These are phyloP conservation scores for Thaumatotibia leucotreta DNA, from an alignment of 1,140 invertebrate genomes.

Conservation along the genomic window DNA sequence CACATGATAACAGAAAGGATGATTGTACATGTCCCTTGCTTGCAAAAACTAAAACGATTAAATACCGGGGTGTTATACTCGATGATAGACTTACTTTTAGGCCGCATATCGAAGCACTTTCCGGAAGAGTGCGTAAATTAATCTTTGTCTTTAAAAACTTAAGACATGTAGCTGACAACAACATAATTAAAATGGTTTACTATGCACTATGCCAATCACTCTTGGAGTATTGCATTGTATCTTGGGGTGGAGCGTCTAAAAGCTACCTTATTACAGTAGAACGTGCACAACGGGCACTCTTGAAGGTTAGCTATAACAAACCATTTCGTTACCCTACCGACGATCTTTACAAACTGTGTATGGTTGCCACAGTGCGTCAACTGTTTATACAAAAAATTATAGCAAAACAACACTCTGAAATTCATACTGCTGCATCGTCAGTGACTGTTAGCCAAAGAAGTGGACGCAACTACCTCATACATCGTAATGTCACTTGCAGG, in stretches of 20 bases:
- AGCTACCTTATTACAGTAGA: neutral
- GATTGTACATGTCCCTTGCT: neutral
- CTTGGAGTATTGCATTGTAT: slow-evolving; percentile 16
- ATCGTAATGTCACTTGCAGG: too few relatives aligned
- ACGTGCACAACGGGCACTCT: neutral
- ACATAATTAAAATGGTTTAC: slow-evolving; percentile 4
- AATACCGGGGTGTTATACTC: neutral
- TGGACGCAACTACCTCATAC: too few relatives aligned
- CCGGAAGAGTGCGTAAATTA: neutral
- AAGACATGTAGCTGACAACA: neutral
- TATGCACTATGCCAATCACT: slow-evolving; percentile 17
- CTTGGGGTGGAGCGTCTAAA: slow-evolving; percentile 5
- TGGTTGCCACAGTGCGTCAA: too few relatives aligned
- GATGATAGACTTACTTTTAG: neutral
- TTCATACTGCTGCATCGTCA: too few relatives aligned
- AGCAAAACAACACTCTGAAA: too few relatives aligned
- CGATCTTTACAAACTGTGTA: too few relatives aligned
- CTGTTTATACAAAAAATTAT: too few relatives aligned
- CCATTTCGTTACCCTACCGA: too few relatives aligned
- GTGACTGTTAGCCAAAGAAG: too few relatives aligned
- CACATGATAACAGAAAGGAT: neutral
- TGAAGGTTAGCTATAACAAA: neutral
- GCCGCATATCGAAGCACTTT: neutral
- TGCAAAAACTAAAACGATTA: neutral
- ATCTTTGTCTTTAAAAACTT: neutral